These are phyloP conservation scores for Esox lucius DNA, from an alignment of 2,797 vertebrate species.

Conservation along the genomic window DNA sequence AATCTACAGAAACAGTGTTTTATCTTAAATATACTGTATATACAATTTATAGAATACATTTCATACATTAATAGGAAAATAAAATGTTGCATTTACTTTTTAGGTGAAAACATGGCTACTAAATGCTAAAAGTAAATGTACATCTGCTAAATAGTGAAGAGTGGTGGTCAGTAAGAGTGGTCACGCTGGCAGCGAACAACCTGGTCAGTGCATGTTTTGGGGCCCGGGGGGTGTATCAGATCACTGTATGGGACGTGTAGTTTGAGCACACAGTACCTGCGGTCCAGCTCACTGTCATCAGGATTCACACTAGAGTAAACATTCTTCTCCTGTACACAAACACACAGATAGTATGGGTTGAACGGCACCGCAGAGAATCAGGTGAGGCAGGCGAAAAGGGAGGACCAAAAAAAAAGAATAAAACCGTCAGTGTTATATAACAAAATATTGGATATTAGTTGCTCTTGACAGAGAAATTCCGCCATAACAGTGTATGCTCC, in stretches of 20 bases:
- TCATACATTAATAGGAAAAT: not conserved
- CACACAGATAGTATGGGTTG: not conserved
- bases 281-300: constrained; percentile 78
- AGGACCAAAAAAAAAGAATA: constrained; percentile 8
- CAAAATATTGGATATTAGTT: not conserved
- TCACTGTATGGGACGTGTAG: constrained; percentile 63
- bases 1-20: not conserved
- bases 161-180: constrained; percentile 8
- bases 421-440: constrained; percentile 21
- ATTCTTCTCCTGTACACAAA: constrained; percentile 77
- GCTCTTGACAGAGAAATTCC: not conserved
- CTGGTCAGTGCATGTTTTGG: constrained; percentile 37
- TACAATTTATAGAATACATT: constrained; percentile 12
- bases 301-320: constrained; percentile 77
- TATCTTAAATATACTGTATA: not conserved
- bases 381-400: not conserved
- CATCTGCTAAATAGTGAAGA: not conserved
- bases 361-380: not conserved
- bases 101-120: not conserved
- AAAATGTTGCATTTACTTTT: not conserved
- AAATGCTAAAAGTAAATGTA: not conserved
- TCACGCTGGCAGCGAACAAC: constrained; percentile 30
- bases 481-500: not conserved
- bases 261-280: constrained; percentile 80
- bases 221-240: constrained; percentile 30